A percentile compares a stretch with the other conserved stretches of the same genome.
phyloP scores from a whole-genome alignment of 2,797 vertebrate genomes.

The Neosilurus mollespiculum region DNA sequence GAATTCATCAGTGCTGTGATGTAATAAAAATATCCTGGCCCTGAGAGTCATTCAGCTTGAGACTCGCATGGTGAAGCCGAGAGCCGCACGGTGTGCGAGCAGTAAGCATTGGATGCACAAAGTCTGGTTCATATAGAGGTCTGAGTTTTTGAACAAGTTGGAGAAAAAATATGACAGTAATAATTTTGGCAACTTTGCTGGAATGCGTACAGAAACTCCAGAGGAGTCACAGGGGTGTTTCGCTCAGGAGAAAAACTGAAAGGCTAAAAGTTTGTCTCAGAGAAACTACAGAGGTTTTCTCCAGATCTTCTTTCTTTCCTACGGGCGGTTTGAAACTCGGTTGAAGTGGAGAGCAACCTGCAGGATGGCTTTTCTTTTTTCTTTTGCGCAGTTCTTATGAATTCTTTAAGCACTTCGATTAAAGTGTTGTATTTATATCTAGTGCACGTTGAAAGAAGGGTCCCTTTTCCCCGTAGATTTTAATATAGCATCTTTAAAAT shows the following conservation, averaged over 20 bases:
- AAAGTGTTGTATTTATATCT: background rate
- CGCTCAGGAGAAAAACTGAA: constrained; percentile 2
- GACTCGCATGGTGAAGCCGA: background rate
- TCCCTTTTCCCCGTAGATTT: background rate
- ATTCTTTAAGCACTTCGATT: background rate
- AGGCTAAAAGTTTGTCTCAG: background rate
- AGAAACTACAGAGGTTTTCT: background rate
- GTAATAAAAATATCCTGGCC: background rate
- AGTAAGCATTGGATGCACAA: background rate
- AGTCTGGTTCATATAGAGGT: background rate
- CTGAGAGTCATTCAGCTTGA: background rate
- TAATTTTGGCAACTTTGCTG: constrained; percentile 3
- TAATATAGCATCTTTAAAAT: background rate
- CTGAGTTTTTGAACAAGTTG: constrained; percentile 2
- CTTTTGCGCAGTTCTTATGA: background rate
- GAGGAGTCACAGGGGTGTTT: background rate
- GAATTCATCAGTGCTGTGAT: background rate
- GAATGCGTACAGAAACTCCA: constrained; percentile 1
- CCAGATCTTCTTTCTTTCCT: background rate
- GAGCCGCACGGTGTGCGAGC: background rate
- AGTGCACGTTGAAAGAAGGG: background rate
- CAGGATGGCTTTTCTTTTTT: background rate
- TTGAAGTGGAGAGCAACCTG: background rate
- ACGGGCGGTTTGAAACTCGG: background rate
- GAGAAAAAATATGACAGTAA: background rate